Percentiles rank a stretch among this genome's conserved stretches.
Conservation (phyloP, 1,140 invertebrate genomes). For the Macrosteles quadrilineatus region DNA sequence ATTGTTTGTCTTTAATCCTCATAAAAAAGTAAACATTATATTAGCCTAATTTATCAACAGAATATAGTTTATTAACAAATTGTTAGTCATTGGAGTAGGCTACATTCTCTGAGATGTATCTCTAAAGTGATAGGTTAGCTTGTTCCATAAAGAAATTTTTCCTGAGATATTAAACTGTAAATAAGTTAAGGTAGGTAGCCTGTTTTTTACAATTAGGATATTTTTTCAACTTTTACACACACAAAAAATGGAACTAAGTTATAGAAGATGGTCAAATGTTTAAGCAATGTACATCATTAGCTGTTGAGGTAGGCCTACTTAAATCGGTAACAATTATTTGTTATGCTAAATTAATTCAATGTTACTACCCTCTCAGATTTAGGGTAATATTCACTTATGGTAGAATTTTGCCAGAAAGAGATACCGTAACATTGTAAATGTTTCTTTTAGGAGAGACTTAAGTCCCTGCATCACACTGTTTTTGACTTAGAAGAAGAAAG, state of each 20-base stretch:
- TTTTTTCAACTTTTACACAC: too few species aligned
- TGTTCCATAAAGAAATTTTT: too few species aligned
- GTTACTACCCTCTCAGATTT: not conserved
- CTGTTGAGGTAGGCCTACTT: not conserved
- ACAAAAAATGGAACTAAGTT: too few species aligned
- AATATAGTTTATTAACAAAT: conserved; percentile 26
- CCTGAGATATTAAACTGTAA: too few species aligned
- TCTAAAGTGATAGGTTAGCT: too few species aligned
- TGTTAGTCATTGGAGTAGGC: not conserved
- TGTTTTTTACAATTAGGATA: too few species aligned
- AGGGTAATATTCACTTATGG: not conserved
- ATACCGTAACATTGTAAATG: too few species aligned
- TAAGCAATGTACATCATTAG: not conserved
- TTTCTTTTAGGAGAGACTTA: conserved; percentile 68
- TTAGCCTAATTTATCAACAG: not conserved
- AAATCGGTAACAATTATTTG: not conserved
- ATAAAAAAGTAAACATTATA: conserved; percentile 40
- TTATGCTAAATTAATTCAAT: not conserved
- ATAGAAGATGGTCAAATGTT: not conserved
- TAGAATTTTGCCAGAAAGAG: too few species aligned
- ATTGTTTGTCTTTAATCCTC: too few species aligned
- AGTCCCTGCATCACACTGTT: conserved; percentile 72
- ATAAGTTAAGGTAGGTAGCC: too few species aligned
- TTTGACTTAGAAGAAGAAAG: conserved; percentile 81
- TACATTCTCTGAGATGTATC: too few species aligned